Conservation (phyloP, 2,113 vertebrate genomes). For the Microtus richardsoni region DNA sequence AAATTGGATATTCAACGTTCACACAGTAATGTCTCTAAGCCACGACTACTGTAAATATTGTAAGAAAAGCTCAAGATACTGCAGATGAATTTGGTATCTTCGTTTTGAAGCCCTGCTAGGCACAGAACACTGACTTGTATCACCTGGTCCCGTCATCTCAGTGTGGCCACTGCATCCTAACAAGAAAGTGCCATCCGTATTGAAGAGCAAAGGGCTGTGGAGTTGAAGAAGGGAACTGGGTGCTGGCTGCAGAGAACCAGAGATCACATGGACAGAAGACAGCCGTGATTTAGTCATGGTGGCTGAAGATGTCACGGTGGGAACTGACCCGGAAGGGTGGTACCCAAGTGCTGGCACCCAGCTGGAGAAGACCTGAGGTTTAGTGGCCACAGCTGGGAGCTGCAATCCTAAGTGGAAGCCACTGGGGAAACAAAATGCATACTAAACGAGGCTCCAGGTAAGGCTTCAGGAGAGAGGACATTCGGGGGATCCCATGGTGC, state of each 20-base stretch:
- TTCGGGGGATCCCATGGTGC: background rate
- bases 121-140: background rate
- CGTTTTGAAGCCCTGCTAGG: background rate
- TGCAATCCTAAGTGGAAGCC: background rate
- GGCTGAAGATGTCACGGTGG: background rate
- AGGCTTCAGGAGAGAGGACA: background rate
- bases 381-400: background rate
- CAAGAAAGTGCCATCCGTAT: background rate
- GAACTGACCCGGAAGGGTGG: background rate
- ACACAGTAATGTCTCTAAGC: background rate
- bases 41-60: background rate
- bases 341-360: background rate
- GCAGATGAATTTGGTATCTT: background rate
- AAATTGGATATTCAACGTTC: background rate
- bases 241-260: background rate
- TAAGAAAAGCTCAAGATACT: background rate
- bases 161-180: background rate
- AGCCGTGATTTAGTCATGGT: background rate
- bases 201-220: background rate
- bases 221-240: background rate
- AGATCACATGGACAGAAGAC: background rate
- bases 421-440: background rate
- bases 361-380: background rate
- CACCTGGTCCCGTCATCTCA: background rate
- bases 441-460: background rate